Evolutionary conservation across 2,113 vertebrate species (phyloP).

Genomic region (Melierax canorus): DNA sequence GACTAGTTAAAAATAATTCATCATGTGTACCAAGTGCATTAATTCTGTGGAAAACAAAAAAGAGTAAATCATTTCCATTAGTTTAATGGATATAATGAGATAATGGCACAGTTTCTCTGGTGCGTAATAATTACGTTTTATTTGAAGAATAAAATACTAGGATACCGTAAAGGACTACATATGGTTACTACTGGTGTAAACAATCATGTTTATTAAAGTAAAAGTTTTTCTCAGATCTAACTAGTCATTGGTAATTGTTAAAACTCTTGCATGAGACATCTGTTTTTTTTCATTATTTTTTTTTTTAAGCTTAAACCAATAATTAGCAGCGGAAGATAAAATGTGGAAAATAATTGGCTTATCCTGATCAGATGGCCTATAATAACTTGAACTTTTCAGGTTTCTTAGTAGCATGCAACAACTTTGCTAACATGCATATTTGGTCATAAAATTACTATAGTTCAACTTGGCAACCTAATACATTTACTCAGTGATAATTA

Average conservation of each 20-base stretch:
- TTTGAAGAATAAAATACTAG: neutral
- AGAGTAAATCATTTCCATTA: conserved; percentile 7
- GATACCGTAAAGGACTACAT: neutral
- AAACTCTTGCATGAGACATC: neutral
- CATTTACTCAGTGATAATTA: neutral
- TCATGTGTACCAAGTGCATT: neutral
- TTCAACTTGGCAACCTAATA: rapidly evolving
- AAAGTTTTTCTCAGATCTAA: neutral
- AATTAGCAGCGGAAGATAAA: neutral
- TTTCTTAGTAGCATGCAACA: neutral
- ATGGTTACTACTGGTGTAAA: neutral
- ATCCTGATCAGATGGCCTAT: neutral
- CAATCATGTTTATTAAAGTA: neutral
- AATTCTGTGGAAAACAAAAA: neutral
- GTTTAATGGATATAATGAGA: conserved; percentile 25
- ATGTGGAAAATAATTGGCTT: neutral
- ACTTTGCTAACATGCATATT: neutral
- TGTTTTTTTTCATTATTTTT: neutral
- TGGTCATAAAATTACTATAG: neutral
- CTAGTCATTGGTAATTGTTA: neutral
- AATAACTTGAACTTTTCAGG: neutral
- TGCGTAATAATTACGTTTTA: conserved; percentile 1
- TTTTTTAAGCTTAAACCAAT: neutral
- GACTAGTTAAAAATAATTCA: neutral
- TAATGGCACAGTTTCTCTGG: neutral